Evolutionary conservation across 1,140 invertebrate genomes (phyloP).

Genomic region (Nasonia giraulti): DNA sequence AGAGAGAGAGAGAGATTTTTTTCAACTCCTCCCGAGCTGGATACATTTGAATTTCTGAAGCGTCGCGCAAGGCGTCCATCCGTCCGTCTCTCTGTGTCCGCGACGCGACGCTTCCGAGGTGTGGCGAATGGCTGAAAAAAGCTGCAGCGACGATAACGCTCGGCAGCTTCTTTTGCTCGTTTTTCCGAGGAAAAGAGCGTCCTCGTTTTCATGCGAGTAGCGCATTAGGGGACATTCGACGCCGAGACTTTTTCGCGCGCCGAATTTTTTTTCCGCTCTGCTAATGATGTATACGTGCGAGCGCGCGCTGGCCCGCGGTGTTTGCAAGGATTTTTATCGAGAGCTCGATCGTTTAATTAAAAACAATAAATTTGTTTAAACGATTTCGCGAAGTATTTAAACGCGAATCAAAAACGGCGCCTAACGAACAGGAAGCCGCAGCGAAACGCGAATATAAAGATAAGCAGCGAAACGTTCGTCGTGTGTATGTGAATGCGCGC

Average conservation of each 20-base stretch:
- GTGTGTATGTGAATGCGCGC: no score
- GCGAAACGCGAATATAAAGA: no score
- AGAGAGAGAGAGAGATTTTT: neutral
- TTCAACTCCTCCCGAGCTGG: neutral
- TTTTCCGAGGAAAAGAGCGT: neutral
- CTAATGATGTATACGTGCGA: no score
- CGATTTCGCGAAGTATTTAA: no score
- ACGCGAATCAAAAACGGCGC: no score
- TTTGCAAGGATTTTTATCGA: no score
- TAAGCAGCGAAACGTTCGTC: no score
- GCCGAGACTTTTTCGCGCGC: neutral
- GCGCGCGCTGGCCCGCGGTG: no score
- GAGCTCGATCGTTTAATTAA: no score
- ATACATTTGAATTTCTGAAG: constrained; percentile 44
- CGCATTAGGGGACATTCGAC: constrained; percentile 55
- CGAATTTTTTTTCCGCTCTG: constrained; percentile 9
- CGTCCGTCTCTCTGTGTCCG: neutral
- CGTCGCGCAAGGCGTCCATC: neutral
- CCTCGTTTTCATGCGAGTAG: constrained; percentile 55
- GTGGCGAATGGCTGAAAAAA: neutral
- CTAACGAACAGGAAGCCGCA: no score
- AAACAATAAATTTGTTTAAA: no score
- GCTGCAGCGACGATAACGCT: neutral
- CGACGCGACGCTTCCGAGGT: neutral
- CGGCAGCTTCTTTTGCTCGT: neutral